Percentiles rank a stretch among this genome's conserved stretches.
Evolutionary conservation across 2,888 invertebrate genomes (phyloP).

Genomic region (Orthosia gracilis): DNA sequence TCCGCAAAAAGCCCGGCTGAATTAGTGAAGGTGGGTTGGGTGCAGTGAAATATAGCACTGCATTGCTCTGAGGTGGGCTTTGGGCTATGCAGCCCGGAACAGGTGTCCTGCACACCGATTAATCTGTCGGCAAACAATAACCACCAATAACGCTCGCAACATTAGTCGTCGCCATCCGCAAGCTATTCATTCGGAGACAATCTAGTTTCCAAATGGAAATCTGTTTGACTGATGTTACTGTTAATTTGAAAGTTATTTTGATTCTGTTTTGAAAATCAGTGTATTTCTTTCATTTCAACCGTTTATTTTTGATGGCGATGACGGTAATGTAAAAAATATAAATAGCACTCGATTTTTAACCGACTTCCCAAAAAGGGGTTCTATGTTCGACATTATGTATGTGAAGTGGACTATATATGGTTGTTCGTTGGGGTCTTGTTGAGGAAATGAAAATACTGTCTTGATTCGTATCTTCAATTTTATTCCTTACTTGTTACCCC

Average conservation of each 20-base stretch:
- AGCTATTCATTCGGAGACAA: conserved; percentile 69
- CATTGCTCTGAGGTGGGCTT: conserved; percentile 56
- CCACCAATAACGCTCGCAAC: conserved; percentile 64
- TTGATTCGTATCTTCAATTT: too few relatives aligned
- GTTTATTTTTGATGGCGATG: background rate
- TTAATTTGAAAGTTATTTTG: conserved; percentile 1
- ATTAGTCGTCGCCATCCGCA: conserved; percentile 43
- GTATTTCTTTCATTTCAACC: background rate
- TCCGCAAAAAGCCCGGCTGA: conserved; percentile 75
- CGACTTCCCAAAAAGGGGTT: too few relatives aligned
- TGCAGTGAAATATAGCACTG: conserved; percentile 71
- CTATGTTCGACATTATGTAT: too few relatives aligned
- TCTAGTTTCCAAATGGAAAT: conserved; percentile 69
- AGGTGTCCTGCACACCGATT: conserved; percentile 78
- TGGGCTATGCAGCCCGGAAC: conserved; percentile 59
- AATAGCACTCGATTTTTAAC: too few relatives aligned
- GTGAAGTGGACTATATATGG: too few relatives aligned
- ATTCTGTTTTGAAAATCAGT: background rate
- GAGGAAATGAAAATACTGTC: too few relatives aligned
- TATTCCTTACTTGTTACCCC: too few relatives aligned
- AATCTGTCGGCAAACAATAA: conserved; percentile 82
- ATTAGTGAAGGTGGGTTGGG: conserved; percentile 72
- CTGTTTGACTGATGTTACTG: conserved; percentile 33
- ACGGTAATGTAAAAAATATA: too few relatives aligned
- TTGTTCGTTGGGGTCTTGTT: too few relatives aligned